A percentile compares a stretch with the other conserved stretches of the same genome.
Evolutionary conservation across 2,888 invertebrate species (phyloP).

Genomic region (Herminia tarsipennalis): DNA sequence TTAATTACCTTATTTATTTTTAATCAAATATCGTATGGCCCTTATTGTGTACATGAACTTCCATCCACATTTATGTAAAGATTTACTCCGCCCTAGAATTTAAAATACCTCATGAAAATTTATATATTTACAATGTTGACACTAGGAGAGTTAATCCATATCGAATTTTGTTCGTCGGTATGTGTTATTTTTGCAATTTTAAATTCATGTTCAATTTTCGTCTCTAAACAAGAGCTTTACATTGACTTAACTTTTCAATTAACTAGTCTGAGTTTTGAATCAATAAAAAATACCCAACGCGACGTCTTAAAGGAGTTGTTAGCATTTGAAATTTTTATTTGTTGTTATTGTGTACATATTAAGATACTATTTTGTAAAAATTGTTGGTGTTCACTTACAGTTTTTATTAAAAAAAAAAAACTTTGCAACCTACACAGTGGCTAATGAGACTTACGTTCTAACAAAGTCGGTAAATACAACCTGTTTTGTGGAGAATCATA

Average conservation of each 20-base stretch:
- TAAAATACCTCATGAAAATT: conserved; percentile 14
- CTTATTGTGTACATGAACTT: conserved; percentile 2
- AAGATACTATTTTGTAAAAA: conserved; percentile 32
- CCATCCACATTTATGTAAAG: conserved; percentile 7
- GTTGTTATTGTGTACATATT: conserved; percentile 23
- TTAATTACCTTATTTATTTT: conserved; percentile 8
- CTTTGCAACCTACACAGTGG: background rate
- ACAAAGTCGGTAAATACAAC: background rate
- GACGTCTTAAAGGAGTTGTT: conserved; percentile 2
- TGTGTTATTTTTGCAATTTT: no score
- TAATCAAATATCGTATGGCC: conserved; percentile 4
- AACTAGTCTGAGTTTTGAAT: conserved; percentile 6
- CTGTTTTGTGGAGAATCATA: background rate
- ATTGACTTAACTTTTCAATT: background rate
- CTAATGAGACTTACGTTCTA: background rate
- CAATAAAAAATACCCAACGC: background rate
- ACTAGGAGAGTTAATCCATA: background rate
- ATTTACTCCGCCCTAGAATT: conserved; percentile 2
- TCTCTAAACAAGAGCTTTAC: no score
- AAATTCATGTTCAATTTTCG: no score
- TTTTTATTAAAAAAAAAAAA: conserved; percentile 1
- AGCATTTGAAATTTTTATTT: conserved; percentile 23
- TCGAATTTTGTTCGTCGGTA: conserved; percentile 6
- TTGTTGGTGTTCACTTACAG: conserved; percentile 44
- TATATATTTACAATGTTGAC: conserved; percentile 4